Evolutionary conservation across 2,888 invertebrate species (phyloP).

Genomic region (Gerosis bhagava): DNA sequence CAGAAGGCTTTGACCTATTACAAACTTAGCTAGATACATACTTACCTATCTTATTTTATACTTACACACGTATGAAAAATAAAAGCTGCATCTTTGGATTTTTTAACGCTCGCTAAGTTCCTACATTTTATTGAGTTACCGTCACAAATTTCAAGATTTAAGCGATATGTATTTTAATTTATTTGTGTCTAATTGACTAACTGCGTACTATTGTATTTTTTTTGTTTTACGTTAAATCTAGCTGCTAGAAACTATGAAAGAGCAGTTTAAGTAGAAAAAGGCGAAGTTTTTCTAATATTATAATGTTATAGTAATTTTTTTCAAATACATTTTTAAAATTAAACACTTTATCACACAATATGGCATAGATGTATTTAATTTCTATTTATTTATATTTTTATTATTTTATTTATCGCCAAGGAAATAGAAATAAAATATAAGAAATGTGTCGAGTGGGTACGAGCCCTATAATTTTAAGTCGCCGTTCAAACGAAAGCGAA

Average conservation of each 20-base stretch:
- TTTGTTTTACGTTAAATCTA: conserved; percentile 17
- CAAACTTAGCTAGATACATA: conserved; percentile 52
- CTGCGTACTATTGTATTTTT: conserved; percentile 40
- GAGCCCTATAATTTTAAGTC: no score
- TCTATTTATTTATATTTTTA: no score
- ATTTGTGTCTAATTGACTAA: conserved; percentile 47
- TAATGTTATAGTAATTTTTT: no score
- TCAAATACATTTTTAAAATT: no score
- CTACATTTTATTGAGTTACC: conserved; percentile 67
- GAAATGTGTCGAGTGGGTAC: no score
- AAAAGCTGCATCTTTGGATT: conserved; percentile 77
- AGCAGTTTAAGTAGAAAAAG: conserved; percentile 18
- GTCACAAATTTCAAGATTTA: conserved; percentile 67
- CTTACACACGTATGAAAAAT: conserved; percentile 67
- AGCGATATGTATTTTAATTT: conserved; percentile 75
- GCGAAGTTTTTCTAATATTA: no score
- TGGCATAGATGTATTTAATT: no score
- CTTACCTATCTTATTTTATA: conserved; percentile 57
- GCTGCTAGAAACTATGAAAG: conserved; percentile 19
- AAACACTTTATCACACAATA: no score
- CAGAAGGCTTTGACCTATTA: conserved; percentile 39
- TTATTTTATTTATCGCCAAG: no score
- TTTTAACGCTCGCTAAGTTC: conserved; percentile 42
- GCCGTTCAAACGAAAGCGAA: no score
- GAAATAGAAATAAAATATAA: no score